These are phyloP conservation scores for Pimpla rufipes DNA, from an alignment of 2,888 invertebrate species.

Conservation along the genomic window DNA sequence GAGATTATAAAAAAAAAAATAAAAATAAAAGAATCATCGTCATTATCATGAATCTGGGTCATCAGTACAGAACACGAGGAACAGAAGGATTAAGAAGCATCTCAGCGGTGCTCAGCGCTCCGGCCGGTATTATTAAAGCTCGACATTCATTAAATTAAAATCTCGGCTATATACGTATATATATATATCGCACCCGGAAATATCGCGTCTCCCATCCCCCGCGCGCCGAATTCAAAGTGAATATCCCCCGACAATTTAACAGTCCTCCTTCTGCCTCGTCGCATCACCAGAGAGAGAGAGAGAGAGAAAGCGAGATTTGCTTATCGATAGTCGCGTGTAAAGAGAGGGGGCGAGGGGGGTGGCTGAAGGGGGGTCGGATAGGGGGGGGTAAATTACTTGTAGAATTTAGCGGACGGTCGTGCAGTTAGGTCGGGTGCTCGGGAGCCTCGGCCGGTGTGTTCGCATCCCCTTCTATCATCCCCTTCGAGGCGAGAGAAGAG, in stretches of 20 bases:
- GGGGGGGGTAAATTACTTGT: slow-evolving; percentile 55
- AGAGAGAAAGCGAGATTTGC: slow-evolving; percentile 33
- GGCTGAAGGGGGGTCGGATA: background rate
- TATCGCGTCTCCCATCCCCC: background rate
- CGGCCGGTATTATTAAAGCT: background rate
- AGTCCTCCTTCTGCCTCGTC: slow-evolving; percentile 1
- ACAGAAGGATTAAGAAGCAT: background rate
- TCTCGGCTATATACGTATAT: no score
- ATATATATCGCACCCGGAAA: background rate
- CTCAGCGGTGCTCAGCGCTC: background rate
- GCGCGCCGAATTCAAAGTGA: slow-evolving; percentile 7
- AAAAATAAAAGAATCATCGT: background rate
- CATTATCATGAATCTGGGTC: background rate
- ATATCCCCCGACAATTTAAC: slow-evolving; percentile 25
- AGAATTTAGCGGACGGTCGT: slow-evolving; percentile 64
- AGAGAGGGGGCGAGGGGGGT: slow-evolving; percentile 2
- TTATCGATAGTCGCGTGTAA: slow-evolving; percentile 22
- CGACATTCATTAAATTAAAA: background rate
- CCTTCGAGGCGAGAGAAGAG: slow-evolving; percentile 37
- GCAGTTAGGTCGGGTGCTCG: slow-evolving; percentile 37
- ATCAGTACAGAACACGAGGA: background rate
- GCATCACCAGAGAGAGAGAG: no score
- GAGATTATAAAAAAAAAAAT: no score
- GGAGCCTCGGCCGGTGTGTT: slow-evolving; percentile 33
- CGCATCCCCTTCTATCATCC: slow-evolving; percentile 26